phyloP scores from a whole-genome alignment of 2,888 invertebrate species.

The Drosophila multiciliata region DNA sequence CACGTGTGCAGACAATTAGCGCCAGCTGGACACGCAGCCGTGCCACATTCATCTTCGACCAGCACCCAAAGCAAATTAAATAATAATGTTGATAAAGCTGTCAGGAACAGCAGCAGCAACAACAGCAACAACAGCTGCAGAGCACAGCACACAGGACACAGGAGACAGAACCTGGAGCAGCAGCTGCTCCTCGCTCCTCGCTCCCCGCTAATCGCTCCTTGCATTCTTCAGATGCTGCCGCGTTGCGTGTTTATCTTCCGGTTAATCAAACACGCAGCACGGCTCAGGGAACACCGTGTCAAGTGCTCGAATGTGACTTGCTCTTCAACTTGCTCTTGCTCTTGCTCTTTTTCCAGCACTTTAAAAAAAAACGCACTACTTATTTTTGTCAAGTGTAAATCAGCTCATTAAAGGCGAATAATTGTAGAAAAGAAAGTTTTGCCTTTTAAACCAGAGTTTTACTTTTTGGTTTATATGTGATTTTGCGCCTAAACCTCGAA shows the following conservation, averaged over 20 bases:
- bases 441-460: not conserved
- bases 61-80: constrained; percentile 62
- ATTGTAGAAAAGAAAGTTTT: not conserved
- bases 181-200: constrained; percentile 3
- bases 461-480: not conserved
- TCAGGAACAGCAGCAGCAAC: constrained; percentile 18
- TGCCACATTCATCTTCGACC: constrained; percentile 52
- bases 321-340: constrained; percentile 10
- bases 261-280: constrained; percentile 80
- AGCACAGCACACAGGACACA: not conserved
- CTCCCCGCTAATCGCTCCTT: constrained; percentile 15
- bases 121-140: not conserved
- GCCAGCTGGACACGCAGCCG: constrained; percentile 63
- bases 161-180: not conserved
- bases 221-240: constrained; percentile 37
- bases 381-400: not conserved
- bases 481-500: not conserved
- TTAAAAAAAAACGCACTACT: not conserved
- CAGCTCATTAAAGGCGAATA: not conserved
- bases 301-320: constrained; percentile 47
- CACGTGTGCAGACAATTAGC: constrained; percentile 74
- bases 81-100: constrained; percentile 79
- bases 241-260: constrained; percentile 80
- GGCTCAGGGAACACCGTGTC: constrained; percentile 56
- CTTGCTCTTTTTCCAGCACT: not conserved